phyloP scores from a whole-genome alignment of 2,113 vertebrate genomes.

The Anolis carolinensis region DNA sequence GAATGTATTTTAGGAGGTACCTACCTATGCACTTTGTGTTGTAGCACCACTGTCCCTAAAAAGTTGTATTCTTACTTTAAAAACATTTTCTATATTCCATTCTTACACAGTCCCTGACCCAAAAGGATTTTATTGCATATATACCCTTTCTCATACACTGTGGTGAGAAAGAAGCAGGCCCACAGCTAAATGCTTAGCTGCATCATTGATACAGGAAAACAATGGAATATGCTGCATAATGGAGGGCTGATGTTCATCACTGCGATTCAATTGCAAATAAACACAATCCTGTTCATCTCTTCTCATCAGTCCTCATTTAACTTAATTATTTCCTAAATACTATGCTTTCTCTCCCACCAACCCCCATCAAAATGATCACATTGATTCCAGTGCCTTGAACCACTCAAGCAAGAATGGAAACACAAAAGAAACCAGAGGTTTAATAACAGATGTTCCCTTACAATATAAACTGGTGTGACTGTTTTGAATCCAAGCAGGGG shows the following conservation, averaged over 20 bases:
- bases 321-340: no score
- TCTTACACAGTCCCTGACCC: not conserved
- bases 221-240: no score
- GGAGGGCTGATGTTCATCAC: no score
- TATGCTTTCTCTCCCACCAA: not conserved
- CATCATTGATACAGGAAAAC: no score
- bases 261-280: no score
- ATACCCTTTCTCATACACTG: no score
- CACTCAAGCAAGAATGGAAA: constrained; percentile 38
- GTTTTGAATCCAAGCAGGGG: constrained; percentile 57
- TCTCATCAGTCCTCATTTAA: no score
- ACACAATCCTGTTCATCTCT: no score
- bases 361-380: not conserved
- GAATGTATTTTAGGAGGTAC: not conserved
- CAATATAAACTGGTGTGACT: constrained; percentile 56
- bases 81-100: not conserved
- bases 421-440: constrained; percentile 42
- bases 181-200: no score
- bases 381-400: constrained; percentile 5
- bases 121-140: no score
- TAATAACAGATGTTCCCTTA: constrained; percentile 41
- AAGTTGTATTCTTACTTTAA: not conserved
- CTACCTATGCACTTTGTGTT: not conserved
- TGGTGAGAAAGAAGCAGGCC: no score
- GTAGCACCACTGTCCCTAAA: not conserved